Percentiles rank a stretch among this genome's conserved stretches.
phyloP scores from a whole-genome alignment of 2,113 vertebrate genomes.

The Bostrychus sinensis region DNA sequence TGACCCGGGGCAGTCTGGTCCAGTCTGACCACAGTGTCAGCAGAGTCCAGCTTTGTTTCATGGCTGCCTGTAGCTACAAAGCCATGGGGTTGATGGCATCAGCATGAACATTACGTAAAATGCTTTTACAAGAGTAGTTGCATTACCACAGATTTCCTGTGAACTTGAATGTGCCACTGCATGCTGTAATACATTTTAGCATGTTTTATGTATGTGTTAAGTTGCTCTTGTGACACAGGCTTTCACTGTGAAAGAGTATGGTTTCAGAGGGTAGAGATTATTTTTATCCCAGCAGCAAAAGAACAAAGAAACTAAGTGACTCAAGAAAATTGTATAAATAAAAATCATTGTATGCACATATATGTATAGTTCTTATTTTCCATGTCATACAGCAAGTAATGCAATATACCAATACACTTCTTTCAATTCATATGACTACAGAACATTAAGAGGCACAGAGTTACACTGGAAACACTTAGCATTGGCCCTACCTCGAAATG shows the following conservation, averaged over 20 bases:
- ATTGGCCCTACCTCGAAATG: too few relatives aligned
- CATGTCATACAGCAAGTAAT: too few relatives aligned
- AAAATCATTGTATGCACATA: too few relatives aligned
- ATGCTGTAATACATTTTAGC: neutral
- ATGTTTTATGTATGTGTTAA: neutral
- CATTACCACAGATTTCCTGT: neutral
- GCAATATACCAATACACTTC: too few relatives aligned
- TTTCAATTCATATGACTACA: too few relatives aligned
- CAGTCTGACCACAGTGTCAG: neutral
- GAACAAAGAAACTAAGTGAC: neutral
- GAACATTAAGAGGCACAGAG: too few relatives aligned
- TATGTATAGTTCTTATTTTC: too few relatives aligned
- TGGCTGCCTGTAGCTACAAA: conserved; percentile 14
- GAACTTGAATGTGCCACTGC: neutral
- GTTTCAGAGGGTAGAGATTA: neutral
- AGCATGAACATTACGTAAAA: conserved; percentile 26
- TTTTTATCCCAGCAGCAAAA: neutral
- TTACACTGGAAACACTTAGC: too few relatives aligned
- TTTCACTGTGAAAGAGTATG: neutral
- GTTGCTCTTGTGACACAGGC: neutral
- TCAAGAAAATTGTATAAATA: too few relatives aligned
- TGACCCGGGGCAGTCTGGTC: conserved; percentile 20
- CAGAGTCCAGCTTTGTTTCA: conserved; percentile 34
- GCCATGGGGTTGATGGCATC: conserved; percentile 34
- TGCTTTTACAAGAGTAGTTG: neutral